Evolutionary conservation across 2,888 invertebrate genomes (phyloP), one percentile per base, ranked within the genome.

Genomic region (Meiosimyza platycephala): DNA sequence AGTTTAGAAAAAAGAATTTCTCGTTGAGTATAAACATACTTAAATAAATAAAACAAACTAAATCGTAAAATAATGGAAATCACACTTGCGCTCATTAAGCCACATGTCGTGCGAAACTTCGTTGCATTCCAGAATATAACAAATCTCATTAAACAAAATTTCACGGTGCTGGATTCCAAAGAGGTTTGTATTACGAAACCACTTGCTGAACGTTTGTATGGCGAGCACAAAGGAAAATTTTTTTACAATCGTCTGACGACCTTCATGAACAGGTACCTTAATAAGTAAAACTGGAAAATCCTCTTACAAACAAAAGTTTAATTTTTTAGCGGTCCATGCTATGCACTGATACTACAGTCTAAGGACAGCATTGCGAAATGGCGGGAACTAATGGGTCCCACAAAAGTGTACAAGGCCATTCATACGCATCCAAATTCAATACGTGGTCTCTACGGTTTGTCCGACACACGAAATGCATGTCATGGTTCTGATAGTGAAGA

Each of bases 391-490:
- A 92, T 98, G 89, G 98, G 98, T 0, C 97, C 97, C 1, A 97
- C 98, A 0, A 96, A 96, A 88, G 94, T 94, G 0, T 94, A 89
- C 82, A 92, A 92, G 84, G 93, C 95, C 0, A 92, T 95, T 74
- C 94, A 92, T 82, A 90, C 91, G 72, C 90, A 92, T 71, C 97
- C 97, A 0, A 85, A 92, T 70, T 91, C 93, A 69, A 91, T 98
- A 75, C 89, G 98, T 79, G 95, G 95, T 2, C 89, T 90, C 82
- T 96, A 93, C 88, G 98, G 98, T 0, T 88, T 98, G 18, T 95
- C 97, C 0, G 98, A 98, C 85, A 98, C 98, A 0, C 91, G 98
- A 80, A 98, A 98, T 89, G 96, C 95, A 2, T 93, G 94, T 12
- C 98, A 98, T 88, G 98, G 98, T 16, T 97, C 98, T 84, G 96